Conservation (phyloP, 2,113 vertebrate genomes). For the Nibea coibor region DNA sequence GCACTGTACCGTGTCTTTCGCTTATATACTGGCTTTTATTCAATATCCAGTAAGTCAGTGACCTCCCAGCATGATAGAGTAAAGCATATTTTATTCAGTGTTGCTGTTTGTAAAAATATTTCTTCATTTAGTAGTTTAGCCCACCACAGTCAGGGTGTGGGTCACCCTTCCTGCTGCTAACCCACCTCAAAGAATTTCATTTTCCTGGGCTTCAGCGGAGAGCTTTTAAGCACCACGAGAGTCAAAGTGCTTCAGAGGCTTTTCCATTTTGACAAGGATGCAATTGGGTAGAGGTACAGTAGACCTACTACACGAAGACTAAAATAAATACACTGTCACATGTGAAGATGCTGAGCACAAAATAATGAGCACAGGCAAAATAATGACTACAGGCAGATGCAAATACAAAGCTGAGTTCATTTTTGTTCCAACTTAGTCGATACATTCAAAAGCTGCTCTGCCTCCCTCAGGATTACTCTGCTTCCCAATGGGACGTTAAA, state of each 20-base stretch:
- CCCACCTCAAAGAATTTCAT: slow-evolving; percentile 20
- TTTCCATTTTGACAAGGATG: slow-evolving; percentile 1
- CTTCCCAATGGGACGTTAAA: slow-evolving; percentile 89
- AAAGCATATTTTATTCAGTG: slow-evolving; percentile 37
- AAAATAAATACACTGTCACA: neutral
- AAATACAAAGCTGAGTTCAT: neutral
- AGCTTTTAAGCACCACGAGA: neutral
- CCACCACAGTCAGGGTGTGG: slow-evolving; percentile 27
- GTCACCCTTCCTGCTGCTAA: slow-evolving; percentile 33
- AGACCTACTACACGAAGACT: neutral
- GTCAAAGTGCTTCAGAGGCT: neutral
- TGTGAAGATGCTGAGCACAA: neutral
- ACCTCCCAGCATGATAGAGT: slow-evolving; percentile 18
- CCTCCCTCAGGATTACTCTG: slow-evolving; percentile 83
- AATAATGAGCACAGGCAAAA: neutral
- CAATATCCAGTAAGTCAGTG: slow-evolving; percentile 9
- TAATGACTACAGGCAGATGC: neutral
- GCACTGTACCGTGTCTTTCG: neutral
- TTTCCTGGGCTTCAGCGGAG: slow-evolving; percentile 19
- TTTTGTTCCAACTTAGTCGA: neutral
- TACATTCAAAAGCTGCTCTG: slow-evolving; percentile 10
- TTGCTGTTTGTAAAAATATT: slow-evolving; percentile 37
- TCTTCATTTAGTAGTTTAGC: slow-evolving; percentile 38
- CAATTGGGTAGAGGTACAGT: neutral
- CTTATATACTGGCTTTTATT: slow-evolving; percentile 6